phyloP scores from a whole-genome alignment of 1,140 invertebrate species.

The Triops longicaudatus region DNA sequence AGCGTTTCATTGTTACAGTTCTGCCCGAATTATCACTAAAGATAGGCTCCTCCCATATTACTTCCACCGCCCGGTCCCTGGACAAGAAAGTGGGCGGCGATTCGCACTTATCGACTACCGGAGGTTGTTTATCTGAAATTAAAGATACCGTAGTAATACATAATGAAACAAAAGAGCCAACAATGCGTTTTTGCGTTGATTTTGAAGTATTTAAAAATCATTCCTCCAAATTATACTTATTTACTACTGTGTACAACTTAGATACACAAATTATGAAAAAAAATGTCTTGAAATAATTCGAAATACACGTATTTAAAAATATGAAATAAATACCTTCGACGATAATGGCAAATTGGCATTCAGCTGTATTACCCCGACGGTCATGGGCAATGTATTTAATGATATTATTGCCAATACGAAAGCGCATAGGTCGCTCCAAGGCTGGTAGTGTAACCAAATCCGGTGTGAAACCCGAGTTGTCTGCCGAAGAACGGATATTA shows the following conservation, averaged over 20 bases:
- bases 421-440: conserved; percentile 39
- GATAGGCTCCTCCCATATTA: conserved; percentile 55
- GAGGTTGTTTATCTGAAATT: conserved; percentile 49
- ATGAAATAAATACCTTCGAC: conserved; percentile 39
- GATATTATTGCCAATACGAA: conserved; percentile 41
- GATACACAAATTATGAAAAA: no score
- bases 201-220: no score
- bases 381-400: conserved; percentile 44
- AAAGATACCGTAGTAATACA: conserved; percentile 16
- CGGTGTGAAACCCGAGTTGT: conserved; percentile 43
- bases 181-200: no score
- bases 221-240: no score
- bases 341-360: conserved; percentile 41
- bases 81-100: conserved; percentile 49
- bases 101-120: conserved; percentile 53
- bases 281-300: no score
- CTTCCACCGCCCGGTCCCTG: conserved; percentile 40
- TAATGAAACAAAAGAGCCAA: background rate
- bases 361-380: conserved; percentile 40
- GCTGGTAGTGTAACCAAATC: conserved; percentile 46
- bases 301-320: no score
- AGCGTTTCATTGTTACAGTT: conserved; percentile 38
- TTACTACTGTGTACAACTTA: no score
- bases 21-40: conserved; percentile 59
- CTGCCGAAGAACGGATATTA: conserved; percentile 32